Conservation (phyloP, 2,797 vertebrate genomes). For the Siniperca obscura region DNA sequence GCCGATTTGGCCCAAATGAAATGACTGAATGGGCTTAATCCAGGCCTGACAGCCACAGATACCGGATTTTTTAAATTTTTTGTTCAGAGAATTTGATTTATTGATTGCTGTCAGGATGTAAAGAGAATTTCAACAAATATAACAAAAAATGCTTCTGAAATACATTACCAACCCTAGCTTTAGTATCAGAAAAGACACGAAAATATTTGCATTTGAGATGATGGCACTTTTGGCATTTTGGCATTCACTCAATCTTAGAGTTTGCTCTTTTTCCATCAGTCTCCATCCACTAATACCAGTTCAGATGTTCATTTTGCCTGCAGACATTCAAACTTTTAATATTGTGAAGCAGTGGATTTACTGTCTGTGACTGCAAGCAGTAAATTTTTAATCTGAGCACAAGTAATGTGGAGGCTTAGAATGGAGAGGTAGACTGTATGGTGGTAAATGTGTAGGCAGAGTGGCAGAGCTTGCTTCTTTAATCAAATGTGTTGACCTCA, state of each 20-base stretch:
- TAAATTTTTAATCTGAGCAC: constrained; percentile 67
- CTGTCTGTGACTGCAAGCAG: constrained; percentile 66
- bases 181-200: no score
- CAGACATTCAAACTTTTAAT: constrained; percentile 72
- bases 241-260: constrained; percentile 23
- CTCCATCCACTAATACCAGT: constrained; percentile 62
- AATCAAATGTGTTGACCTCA: constrained; percentile 69
- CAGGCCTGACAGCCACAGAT: no score
- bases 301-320: constrained; percentile 62
- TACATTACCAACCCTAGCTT: no score
- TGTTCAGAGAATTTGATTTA: no score
- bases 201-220: not conserved
- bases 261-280: constrained; percentile 51
- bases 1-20: no score
- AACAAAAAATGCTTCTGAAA: no score
- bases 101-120: no score
- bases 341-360: constrained; percentile 68
- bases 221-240: not conserved
- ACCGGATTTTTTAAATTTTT: no score
- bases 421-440: constrained; percentile 51
- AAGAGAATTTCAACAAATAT: no score
- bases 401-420: constrained; percentile 63
- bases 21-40: no score
- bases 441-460: constrained; percentile 56
- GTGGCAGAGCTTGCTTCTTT: constrained; percentile 43